Base-by-base conservation (phyloP, 2,888 invertebrate genomes). In the Noctua comes region DNA sequence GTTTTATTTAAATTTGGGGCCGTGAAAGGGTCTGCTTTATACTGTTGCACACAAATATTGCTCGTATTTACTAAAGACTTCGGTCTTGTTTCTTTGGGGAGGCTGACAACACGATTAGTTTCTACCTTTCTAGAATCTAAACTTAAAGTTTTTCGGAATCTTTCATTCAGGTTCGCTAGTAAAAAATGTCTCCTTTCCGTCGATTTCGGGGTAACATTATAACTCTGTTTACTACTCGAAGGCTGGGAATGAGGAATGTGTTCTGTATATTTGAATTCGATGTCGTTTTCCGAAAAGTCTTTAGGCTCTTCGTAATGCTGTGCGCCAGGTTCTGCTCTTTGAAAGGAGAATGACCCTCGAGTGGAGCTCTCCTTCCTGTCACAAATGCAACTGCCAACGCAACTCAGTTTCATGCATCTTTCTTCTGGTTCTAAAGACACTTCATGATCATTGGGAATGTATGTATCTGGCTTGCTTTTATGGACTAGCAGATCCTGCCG, bases 111-210 rank as follows among this genome's bases (percentile, higher is more conserved):
- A 27, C 96, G 91, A 88, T 96, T 95, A 0, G 95, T 94, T 83
- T 96, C 96, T 40, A 96, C 91, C 88, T 96, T 96, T 11, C 96
- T 92, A 8, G 97, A 96, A 85, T 97, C 97, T 76, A 97, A 93
- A 88, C 97, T 97, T n/a, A 97, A 92, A 7, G 97, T 97, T 88
- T 97, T 97, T 7, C 97, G 93, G 82, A 97, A 97, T 79, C 97
- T 91, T 83, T 97, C 97, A 78, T 97, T 97, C 18, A 97, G 89
- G 82, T 97, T 97, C 0, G 97, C 92, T 11, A 97, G 92, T 66
- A 97, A 88, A 72, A 96, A 95, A 80, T 95, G 95, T 82, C 96
- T 93, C 69, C 96, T 91, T 85, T 97, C 96, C 36, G 95, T 94
- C 2, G 96, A 97, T 89, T 97, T 97, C 11, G 97, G 97, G 0